phyloP scores from a whole-genome alignment of 2,113 vertebrate species.

The Mirounga angustirostris region DNA sequence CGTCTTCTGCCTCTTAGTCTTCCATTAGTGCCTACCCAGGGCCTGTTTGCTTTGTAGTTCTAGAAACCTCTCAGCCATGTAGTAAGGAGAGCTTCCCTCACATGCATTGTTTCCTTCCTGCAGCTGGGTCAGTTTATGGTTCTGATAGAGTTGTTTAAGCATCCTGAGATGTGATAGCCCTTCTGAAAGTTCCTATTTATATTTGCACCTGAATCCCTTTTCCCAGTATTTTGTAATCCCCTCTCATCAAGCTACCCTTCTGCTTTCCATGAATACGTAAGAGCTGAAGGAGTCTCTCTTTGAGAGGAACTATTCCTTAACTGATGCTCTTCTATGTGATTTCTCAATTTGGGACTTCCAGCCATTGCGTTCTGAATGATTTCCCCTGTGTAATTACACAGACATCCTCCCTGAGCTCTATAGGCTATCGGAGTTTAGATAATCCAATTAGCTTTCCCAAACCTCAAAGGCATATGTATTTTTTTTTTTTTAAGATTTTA shows the following conservation, averaged over 20 bases:
- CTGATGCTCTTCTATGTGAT: background rate
- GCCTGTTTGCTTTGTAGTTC: constrained; percentile 52
- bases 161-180: constrained; percentile 54
- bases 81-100: constrained; percentile 53
- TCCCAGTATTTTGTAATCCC: constrained; percentile 1
- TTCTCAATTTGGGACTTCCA: constrained; percentile 47
- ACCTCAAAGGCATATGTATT: constrained; percentile 19
- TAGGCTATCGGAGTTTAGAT: constrained; percentile 39
- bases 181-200: constrained; percentile 23
- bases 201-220: constrained; percentile 50
- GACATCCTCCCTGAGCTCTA: constrained; percentile 50
- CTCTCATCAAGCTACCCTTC: constrained; percentile 20
- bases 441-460: constrained; percentile 55
- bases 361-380: constrained; percentile 46
- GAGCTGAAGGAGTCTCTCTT: background rate
- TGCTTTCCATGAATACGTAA: constrained; percentile 13
- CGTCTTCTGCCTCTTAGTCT: constrained; percentile 57
- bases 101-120: constrained; percentile 52
- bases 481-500: background rate
- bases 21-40: background rate
- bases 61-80: constrained; percentile 59
- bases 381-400: constrained; percentile 30
- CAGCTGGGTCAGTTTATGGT: constrained; percentile 66
- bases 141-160: constrained; percentile 55
- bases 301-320: constrained; percentile 7